Base-by-base conservation (phyloP, 2,797 vertebrate species). In the Mormyrops boulengeri region DNA sequence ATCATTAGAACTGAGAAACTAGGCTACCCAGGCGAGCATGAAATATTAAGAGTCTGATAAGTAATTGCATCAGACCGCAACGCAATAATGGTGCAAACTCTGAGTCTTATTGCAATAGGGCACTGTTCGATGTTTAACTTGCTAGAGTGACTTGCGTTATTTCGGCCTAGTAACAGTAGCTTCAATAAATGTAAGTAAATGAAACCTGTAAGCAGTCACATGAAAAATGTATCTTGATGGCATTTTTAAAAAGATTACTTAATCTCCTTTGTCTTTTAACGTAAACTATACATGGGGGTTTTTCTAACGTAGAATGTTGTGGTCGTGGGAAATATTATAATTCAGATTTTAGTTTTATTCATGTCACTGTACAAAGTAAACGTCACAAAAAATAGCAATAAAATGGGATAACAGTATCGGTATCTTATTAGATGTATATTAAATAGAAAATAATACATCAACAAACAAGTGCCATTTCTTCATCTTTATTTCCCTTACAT, bases 21-120 rank as follows among this genome's bases (percentile, higher is more conserved):
- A 87, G 53, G 85, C 85, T 87, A 66, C 41, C n/a, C 47, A 44
- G 57, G 41, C 38, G 19, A 47, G n/a, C 55, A 88, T 88, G 60
- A 88, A 88, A 88, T 66, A 88, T 88, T 88, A 66, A 62, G 52
- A n/a, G 87, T 88, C 87, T 88, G 87, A 88, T 88, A 88, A 88
- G 55, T 62, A 88, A 88, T 88, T 88, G 87, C 87, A 88, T 88
- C 87, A 88, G 87, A 88, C 87, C 87, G 34, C 60, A 88, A 88
- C 87, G 87, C 87, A 88, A 88, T 88, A 66, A 66, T 69, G 87
- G 55, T 69, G 87, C 87, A 88, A 88, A 66, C 38, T 66, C 87
- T 38, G 50, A 66, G 66, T 88, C 22, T 88, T 88, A 66, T 88
- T 69, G 60, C 87, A 88, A 14, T 26, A 49, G 87, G 17, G 7